A percentile compares a stretch with the other conserved stretches of the same genome.
phyloP scores from a whole-genome alignment of 2,888 invertebrate species.

The Ischnura elegans region DNA sequence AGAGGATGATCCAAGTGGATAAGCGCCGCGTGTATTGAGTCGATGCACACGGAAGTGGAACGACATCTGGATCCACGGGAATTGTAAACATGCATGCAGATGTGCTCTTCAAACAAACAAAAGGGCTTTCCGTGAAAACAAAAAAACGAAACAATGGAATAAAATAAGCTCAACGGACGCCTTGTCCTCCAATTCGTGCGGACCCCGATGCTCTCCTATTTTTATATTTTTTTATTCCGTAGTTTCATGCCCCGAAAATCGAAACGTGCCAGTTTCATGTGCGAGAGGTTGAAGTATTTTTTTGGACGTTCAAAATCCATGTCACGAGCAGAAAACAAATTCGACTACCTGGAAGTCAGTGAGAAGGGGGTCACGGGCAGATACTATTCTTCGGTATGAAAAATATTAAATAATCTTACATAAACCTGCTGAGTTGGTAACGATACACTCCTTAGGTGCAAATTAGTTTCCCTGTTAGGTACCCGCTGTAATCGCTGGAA shows the following conservation, averaged over 20 bases:
- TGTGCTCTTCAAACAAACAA: background rate
- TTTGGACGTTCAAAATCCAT: background rate
- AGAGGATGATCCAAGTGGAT: slow-evolving; percentile 57
- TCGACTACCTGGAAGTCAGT: background rate
- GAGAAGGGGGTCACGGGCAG: too few relatives aligned
- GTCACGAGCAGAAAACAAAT: background rate
- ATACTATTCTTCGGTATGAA: too few relatives aligned
- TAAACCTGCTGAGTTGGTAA: too few relatives aligned
- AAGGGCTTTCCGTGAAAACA: background rate
- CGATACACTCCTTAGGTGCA: too few relatives aligned
- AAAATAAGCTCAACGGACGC: background rate
- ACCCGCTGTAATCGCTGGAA: too few relatives aligned
- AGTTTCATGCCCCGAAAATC: background rate
- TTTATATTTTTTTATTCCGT: background rate
- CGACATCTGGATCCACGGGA: background rate
- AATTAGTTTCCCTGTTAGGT: too few relatives aligned
- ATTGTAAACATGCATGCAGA: background rate
- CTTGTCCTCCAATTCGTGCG: background rate
- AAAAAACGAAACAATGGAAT: background rate
- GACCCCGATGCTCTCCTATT: background rate
- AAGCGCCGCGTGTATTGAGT: slow-evolving; percentile 32
- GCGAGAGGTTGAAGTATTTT: background rate
- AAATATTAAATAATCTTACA: too few relatives aligned
- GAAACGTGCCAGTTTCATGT: too few relatives aligned
- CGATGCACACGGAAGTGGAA: slow-evolving; percentile 24